A percentile compares a stretch with the other conserved stretches of the same genome.
These are phyloP conservation scores for Falco concolor DNA, from an alignment of 2,797 vertebrate species.

Conservation along the genomic window DNA sequence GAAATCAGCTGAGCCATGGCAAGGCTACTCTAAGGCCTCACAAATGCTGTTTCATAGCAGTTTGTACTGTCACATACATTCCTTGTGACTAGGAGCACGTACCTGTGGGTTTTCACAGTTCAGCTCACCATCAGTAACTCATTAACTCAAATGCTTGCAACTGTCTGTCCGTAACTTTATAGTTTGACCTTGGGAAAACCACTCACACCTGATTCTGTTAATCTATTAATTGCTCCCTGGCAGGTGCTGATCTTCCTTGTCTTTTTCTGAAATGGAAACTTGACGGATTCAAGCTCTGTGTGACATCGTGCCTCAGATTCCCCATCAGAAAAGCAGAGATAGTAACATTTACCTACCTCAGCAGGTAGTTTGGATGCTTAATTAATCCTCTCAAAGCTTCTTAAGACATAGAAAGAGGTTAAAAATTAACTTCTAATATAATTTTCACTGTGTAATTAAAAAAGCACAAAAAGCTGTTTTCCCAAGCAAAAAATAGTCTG, in stretches of 20 bases:
- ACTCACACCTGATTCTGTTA: slow-evolving; percentile 7
- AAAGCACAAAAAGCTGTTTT: slow-evolving; percentile 33
- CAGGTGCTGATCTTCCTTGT: slow-evolving; percentile 1
- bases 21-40: neutral
- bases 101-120: slow-evolving; percentile 1
- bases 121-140: neutral
- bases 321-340: neutral
- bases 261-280: neutral
- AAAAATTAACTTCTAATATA: neutral
- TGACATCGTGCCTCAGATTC: neutral
- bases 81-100: neutral
- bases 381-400: slow-evolving; percentile 48
- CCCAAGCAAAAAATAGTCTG: neutral
- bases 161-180: neutral
- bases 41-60: neutral
- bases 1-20: neutral
- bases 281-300: neutral
- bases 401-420: slow-evolving; percentile 17
- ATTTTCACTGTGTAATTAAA: slow-evolving; percentile 31
- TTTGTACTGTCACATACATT: neutral
- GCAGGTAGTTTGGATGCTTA: slow-evolving; percentile 16
- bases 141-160: slow-evolving; percentile 38
- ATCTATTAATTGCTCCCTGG: neutral
- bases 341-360: slow-evolving; percentile 27
- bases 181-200: slow-evolving; percentile 32